Base-by-base conservation (phyloP, 2,888 invertebrate species). In the Apamea crenata region DNA sequence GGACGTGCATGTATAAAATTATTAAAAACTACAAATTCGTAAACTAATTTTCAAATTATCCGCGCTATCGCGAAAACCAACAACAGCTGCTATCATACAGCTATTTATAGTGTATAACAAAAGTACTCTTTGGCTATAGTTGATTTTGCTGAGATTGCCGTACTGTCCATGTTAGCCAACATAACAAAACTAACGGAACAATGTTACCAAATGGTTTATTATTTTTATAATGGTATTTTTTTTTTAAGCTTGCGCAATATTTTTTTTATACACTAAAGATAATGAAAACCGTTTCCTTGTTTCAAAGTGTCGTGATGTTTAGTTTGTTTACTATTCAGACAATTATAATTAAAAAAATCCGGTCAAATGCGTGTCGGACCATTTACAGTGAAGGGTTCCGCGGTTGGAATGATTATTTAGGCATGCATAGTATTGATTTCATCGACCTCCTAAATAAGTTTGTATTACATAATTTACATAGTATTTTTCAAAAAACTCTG, bases 161-260 rank as follows among this genome's bases (percentile, higher is more conserved):
- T 50, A 25, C 32, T 56, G 16, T 36, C 36, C 61, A 61, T n/a
- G 12, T 36, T 18, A 21, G n/a, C 63, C 63, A 71, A 63, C 36
- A 18, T 71, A 36, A 36, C 18, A 63, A n/a, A 71, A 61, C 12
- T 59, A 53, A n/a, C 1, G 10, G 12, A 71, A 36, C 12, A 61
- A 71, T 63, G 71, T 63, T 71, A 71, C 71, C 71, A 71, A 36
- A 12, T 12, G 5, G 12, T 3, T 36, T 63, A 36, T 36, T 61
- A 36, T n/a, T 36, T 53, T 61, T 12, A 4, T 36, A 71, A 71
- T 71, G n/a, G 71, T 71, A 71, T 63, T 4, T 71, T 36, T 47
- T 29, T 66, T 36, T 36, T 12, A 7, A 40, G 14, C 1, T 0
- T 25, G 4, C 5, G 0, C n/a, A 14, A 12, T n/a, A 1, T 12